Percentiles rank a stretch among this genome's conserved stretches.
phyloP scores from a whole-genome alignment of 2,888 invertebrate genomes.

The Fragum whitleyi region DNA sequence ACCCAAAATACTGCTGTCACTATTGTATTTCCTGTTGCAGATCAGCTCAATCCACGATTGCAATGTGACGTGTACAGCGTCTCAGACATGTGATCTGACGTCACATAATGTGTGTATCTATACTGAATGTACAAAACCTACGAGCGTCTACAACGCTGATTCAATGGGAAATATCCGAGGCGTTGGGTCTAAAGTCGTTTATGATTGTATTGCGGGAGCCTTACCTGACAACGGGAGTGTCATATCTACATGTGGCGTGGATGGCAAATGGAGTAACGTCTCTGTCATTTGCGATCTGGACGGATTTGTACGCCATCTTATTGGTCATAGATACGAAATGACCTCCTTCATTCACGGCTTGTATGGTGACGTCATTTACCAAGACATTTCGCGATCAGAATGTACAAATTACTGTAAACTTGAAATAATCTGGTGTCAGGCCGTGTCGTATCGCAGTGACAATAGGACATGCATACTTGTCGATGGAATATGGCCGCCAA shows the following conservation, averaged over 20 bases:
- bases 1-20: no score
- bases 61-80: background rate
- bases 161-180: background rate
- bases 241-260: background rate
- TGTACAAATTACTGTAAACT: background rate
- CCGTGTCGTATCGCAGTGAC: background rate
- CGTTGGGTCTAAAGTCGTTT: background rate
- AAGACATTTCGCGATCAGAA: background rate
- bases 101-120: background rate
- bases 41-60: background rate
- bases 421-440: background rate
- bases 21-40: background rate
- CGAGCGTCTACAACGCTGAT: background rate
- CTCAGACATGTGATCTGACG: background rate
- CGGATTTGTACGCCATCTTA: background rate
- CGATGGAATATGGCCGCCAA: background rate
- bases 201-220: background rate
- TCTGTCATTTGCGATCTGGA: background rate
- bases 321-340: background rate
- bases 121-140: background rate
- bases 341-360: background rate
- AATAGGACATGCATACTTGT: background rate
- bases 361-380: background rate
- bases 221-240: background rate
- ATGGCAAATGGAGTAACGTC: conserved; percentile 3